Evolutionary conservation across 2,797 vertebrate species (phyloP), one percentile per base, ranked within the genome.

Genomic region (Hoplostethus atlanticus): DNA sequence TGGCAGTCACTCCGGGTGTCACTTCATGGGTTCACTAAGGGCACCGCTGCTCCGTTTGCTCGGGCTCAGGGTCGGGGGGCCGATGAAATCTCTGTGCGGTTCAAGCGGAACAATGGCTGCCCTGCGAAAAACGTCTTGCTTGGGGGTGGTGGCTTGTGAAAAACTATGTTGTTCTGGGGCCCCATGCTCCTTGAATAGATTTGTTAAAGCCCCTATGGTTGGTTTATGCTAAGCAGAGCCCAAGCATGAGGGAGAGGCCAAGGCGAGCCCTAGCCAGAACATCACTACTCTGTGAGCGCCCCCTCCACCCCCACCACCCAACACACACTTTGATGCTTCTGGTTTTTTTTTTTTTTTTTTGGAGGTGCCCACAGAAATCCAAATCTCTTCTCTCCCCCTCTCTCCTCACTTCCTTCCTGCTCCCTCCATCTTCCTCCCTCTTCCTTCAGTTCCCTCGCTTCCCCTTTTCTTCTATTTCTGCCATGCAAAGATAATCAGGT

Each of bases 401-500:
- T 83, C 76, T 67, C 71, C 58, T 64, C 59, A 17, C n/a, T 64
- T 85, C 79, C 76, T 76, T 93, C 91, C 84, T 83, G 83, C 87
- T 86, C 86, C 81, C 57, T 85, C 76, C 77, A 81, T 79, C 89
- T 90, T 83, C 82, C 53, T 11, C 51, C 40, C 28, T 15, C 25
- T 85, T 87, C 73, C 76, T 84, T 93, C 92, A 90, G 90, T 86
- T 91, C 91, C 92, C 92, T 86, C 87, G 91, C 92, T 94, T 94
- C 74, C 84, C 81, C 89, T 84, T 93, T 93, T 93, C 92, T 95
- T 95, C 94, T 94, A 90, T 96, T 95, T 97, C 97, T 98, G 97
- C 97, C 97, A 96, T 95, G 96, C 97, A 98, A 96, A 99, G 98
- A 99, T 99, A 99, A 99, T 99, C 97, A 98, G 97, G 97, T 99